Evolutionary conservation across 2,888 invertebrate species (phyloP).

Genomic region (Subacronicta megacephala): DNA sequence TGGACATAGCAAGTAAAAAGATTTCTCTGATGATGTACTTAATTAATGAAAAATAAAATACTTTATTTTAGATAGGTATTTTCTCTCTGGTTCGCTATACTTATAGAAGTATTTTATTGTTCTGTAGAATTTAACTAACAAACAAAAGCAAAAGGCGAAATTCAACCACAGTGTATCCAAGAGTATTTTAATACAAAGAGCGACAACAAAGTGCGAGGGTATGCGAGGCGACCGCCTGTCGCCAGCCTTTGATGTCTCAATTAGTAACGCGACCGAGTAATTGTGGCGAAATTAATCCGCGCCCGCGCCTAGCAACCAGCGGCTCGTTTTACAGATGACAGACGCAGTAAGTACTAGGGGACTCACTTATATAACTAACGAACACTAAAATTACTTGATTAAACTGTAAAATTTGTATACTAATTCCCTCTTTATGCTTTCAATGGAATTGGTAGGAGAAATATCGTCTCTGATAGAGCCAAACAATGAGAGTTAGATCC

Average conservation of each 20-base stretch:
- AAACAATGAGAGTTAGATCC: too few species aligned
- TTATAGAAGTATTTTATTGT: too few species aligned
- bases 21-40: too few species aligned
- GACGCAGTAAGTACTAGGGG: constrained; percentile 11
- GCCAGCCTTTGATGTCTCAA: constrained; percentile 86
- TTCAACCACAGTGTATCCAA: constrained; percentile 17
- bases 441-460: too few species aligned
- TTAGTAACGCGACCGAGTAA: constrained; percentile 87
- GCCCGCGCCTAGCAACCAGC: constrained; percentile 57
- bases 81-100: not conserved
- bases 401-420: too few species aligned
- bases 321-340: constrained; percentile 44
- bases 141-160: constrained; percentile 17
- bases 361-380: not conserved
- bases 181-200: constrained; percentile 51
- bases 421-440: too few species aligned
- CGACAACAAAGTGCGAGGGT: constrained; percentile 64
- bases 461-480: too few species aligned
- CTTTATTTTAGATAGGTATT: too few species aligned
- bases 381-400: too few species aligned
- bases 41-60: too few species aligned
- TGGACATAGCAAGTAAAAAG: too few species aligned
- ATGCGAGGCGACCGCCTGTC: constrained; percentile 66
- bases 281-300: constrained; percentile 86
- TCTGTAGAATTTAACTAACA: too few species aligned